These are phyloP conservation scores for Papilio helenus DNA, from an alignment of 1,140 invertebrate species.

Conservation along the genomic window DNA sequence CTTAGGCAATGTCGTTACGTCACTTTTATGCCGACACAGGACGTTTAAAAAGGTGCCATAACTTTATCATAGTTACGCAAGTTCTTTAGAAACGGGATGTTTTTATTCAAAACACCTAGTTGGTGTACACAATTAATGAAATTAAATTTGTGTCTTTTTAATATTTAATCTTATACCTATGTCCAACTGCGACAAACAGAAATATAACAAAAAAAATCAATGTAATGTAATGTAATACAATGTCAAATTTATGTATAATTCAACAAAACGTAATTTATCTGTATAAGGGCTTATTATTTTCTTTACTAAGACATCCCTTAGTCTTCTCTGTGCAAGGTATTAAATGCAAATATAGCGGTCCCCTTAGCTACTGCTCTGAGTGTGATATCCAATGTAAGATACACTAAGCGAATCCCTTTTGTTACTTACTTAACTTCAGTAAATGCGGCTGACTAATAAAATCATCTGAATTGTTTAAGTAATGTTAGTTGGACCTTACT, in stretches of 20 bases:
- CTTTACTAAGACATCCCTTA: background rate
- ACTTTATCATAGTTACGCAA: conserved; percentile 16
- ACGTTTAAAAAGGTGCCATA: background rate
- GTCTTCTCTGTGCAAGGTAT: background rate
- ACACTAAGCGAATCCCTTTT: too few relatives aligned
- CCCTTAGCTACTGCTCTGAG: background rate
- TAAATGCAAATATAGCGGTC: too few relatives aligned
- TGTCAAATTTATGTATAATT: too few relatives aligned
- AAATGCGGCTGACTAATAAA: background rate
- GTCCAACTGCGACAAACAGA: too few relatives aligned
- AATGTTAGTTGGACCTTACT: background rate
- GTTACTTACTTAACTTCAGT: background rate
- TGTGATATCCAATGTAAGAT: background rate
- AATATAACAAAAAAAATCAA: too few relatives aligned
- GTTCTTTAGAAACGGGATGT: background rate
- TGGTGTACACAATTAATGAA: background rate
- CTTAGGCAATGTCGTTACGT: conserved; percentile 16
- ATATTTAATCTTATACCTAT: too few relatives aligned
- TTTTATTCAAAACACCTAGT: background rate
- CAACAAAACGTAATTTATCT: too few relatives aligned
- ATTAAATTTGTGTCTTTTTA: background rate
- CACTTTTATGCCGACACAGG: conserved; percentile 1
- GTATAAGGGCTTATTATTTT: too few relatives aligned
- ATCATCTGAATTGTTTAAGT: background rate
- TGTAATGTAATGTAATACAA: too few relatives aligned